A percentile compares a stretch with the other conserved stretches of the same genome.
These are phyloP conservation scores for Danio aesculapii DNA, from an alignment of 2,797 vertebrate species.

Conservation along the genomic window DNA sequence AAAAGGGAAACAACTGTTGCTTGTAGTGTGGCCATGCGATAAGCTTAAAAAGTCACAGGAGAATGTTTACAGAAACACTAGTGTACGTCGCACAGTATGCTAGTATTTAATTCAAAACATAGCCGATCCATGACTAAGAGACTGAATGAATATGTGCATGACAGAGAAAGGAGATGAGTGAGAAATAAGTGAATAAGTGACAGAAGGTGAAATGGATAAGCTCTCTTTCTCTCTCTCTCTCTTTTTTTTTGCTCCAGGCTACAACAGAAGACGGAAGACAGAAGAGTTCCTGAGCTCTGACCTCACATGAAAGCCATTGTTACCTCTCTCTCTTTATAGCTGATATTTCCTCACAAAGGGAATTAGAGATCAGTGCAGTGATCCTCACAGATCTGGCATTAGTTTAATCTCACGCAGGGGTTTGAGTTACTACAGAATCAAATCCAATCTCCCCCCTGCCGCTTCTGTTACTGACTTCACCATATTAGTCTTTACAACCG, in stretches of 20 bases:
- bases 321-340: conserved; percentile 48
- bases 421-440: conserved; percentile 58
- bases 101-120: neutral
- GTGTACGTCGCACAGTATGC: neutral
- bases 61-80: neutral
- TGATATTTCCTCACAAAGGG: conserved; percentile 54
- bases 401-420: conserved; percentile 71
- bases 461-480: conserved; percentile 57
- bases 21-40: neutral
- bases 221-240: neutral
- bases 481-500: conserved; percentile 61
- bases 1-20: neutral
- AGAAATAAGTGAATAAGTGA: conserved; percentile 18
- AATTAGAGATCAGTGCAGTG: conserved; percentile 58
- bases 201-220: conserved; percentile 53
- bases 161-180: neutral
- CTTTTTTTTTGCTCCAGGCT: conserved; percentile 52
- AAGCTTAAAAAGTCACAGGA: neutral
- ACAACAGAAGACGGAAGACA: conserved; percentile 54
- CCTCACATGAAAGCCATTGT: conserved; percentile 60
- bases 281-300: conserved; percentile 48
- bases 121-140: conserved; percentile 5
- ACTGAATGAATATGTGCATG: neutral
- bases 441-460: conserved; percentile 66
- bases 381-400: conserved; percentile 59